Percentiles rank a stretch among this genome's conserved stretches.
These are phyloP conservation scores for Diarsia dahlii DNA, from an alignment of 2,888 invertebrate species.

Conservation along the genomic window DNA sequence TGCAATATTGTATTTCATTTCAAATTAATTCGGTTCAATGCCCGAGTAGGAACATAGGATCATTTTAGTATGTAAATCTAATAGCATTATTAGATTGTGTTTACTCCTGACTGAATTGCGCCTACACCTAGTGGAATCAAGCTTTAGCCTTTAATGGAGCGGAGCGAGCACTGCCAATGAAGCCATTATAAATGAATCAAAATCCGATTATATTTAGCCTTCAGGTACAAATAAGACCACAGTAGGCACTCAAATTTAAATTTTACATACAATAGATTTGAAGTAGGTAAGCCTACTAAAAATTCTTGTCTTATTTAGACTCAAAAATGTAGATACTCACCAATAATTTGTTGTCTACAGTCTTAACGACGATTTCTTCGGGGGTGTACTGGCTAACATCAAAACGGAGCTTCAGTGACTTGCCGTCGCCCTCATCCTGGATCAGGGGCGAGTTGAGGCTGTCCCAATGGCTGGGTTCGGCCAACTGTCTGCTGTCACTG, in stretches of 20 bases:
- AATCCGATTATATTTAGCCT: conserved; percentile 37
- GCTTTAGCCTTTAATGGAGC: conserved; percentile 51
- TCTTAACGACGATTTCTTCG: conserved; percentile 99
- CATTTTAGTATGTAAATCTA: conserved; percentile 13
- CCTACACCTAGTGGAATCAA: conserved; percentile 34
- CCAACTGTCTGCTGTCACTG: conserved; percentile 91
- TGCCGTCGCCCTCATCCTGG: conserved; percentile 98
- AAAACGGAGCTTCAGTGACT: conserved; percentile 98
- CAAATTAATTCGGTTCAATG: conserved; percentile 3
- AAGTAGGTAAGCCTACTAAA: background rate
- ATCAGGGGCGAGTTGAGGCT: conserved; percentile 98
- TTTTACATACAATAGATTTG: conserved; percentile 5
- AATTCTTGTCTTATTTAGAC: background rate
- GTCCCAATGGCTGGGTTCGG: conserved; percentile 94
- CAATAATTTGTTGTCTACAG: conserved; percentile 99
- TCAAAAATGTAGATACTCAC: conserved; percentile 88
- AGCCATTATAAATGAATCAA: conserved; percentile 47
- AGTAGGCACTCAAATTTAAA: conserved; percentile 19
- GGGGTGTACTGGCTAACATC: conserved; percentile 99
- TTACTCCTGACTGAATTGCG: conserved; percentile 17
- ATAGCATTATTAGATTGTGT: conserved; percentile 13
- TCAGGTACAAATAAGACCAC: conserved; percentile 1
- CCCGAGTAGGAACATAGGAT: conserved; percentile 1
- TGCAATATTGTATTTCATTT: conserved; percentile 9
- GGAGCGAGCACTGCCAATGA: conserved; percentile 42